Percentiles rank a stretch among this genome's conserved stretches.
Evolutionary conservation across 1,140 invertebrate species (phyloP).

Genomic region (Cardiocondyla obscurior): DNA sequence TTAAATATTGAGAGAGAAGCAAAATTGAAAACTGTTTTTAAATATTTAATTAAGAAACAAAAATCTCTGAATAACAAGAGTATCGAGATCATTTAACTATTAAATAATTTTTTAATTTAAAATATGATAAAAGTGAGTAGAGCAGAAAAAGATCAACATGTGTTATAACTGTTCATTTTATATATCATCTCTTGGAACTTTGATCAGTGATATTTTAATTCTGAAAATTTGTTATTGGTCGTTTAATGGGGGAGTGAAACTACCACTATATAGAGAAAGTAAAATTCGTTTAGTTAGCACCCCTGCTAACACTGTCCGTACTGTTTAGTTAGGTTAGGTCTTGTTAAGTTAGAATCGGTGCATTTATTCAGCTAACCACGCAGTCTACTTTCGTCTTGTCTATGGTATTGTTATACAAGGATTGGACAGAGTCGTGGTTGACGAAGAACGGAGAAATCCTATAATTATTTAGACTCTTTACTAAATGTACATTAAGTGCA

Average conservation of each 20-base stretch:
- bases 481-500: neutral
- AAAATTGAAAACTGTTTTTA: neutral
- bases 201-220: neutral
- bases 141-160: too few species aligned
- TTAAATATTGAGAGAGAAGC: neutral
- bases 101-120: too few species aligned
- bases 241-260: neutral
- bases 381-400: too few species aligned
- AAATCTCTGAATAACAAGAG: too few species aligned
- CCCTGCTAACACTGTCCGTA: neutral
- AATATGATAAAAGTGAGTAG: too few species aligned
- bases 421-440: neutral
- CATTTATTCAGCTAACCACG: too few species aligned
- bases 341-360: too few species aligned
- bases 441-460: neutral
- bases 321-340: neutral
- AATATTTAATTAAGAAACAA: too few species aligned
- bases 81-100: too few species aligned
- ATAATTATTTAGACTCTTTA: neutral
- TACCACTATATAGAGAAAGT: neutral
- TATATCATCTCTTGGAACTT: neutral
- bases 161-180: too few species aligned
- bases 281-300: neutral
- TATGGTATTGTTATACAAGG: constrained; percentile 1
- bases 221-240: neutral